Evolutionary conservation across 1,140 invertebrate species (phyloP).

Genomic region (Drosophila mauritiana): DNA sequence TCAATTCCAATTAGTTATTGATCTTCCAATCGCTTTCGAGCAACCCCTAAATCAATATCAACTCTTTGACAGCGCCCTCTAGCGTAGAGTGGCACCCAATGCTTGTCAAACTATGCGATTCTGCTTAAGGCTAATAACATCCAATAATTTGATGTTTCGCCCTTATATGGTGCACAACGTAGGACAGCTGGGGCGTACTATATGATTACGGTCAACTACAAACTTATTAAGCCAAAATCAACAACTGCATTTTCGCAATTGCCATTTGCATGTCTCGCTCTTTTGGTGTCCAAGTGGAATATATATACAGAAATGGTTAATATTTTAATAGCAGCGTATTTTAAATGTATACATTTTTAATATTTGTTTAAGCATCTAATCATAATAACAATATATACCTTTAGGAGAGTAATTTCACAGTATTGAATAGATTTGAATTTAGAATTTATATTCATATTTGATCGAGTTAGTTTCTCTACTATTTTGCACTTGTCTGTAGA

Average conservation of each 20-base stretch:
- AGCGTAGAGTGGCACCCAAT: slow-evolving; percentile 38
- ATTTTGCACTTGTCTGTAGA: neutral
- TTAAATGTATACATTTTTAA: neutral
- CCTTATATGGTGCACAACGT: slow-evolving; percentile 16
- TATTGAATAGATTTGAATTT: no score
- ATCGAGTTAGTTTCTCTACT: neutral
- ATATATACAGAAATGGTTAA: neutral
- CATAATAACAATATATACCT: no score
- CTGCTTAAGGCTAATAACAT: slow-evolving; percentile 18
- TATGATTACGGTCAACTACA: slow-evolving; percentile 74
- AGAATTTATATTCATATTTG: neutral
- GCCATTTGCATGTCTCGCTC: slow-evolving; percentile 62
- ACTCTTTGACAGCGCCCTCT: slow-evolving; percentile 52
- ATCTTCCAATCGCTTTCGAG: slow-evolving; percentile 71
- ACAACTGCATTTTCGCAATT: slow-evolving; percentile 64
- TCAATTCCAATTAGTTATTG: slow-evolving; percentile 64
- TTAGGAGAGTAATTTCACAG: no score
- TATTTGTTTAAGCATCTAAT: no score
- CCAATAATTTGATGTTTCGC: slow-evolving; percentile 50
- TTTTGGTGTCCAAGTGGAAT: neutral
- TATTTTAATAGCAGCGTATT: neutral
- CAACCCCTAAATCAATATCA: slow-evolving; percentile 72
- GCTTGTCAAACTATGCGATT: slow-evolving; percentile 37
- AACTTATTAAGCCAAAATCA: slow-evolving; percentile 78
- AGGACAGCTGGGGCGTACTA: slow-evolving; percentile 41